Percentiles rank a stretch among this genome's conserved stretches.
Conservation (phyloP, 23 tunicate genomes). For the Styela plicata region DNA sequence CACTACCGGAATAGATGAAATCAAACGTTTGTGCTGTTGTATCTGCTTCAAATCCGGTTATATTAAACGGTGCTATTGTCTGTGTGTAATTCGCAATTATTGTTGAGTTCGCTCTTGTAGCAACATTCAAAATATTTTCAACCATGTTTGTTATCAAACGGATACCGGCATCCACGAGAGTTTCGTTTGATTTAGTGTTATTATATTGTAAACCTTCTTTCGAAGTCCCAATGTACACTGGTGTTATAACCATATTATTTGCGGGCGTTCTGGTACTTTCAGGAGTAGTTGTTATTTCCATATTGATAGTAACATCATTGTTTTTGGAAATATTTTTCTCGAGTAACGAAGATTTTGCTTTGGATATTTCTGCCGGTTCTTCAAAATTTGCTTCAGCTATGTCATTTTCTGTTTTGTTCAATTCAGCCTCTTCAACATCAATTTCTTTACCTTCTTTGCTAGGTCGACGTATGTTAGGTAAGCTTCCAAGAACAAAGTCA, state of each 20-base stretch:
- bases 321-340: too few relatives aligned
- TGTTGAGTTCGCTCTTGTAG: not conserved
- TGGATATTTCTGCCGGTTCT: not conserved
- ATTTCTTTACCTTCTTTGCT: not conserved
- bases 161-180: not conserved
- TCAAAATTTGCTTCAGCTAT: not conserved
- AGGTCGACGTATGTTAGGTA: not conserved
- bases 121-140: not conserved
- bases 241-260: too few relatives aligned
- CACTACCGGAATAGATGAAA: not conserved
- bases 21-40: not conserved
- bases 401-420: not conserved
- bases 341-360: not conserved
- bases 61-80: not conserved
- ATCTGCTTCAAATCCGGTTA: not conserved
- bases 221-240: too few relatives aligned
- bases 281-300: too few relatives aligned
- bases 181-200: not conserved
- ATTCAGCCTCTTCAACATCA: not conserved
- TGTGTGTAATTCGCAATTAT: not conserved
- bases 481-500: not conserved
- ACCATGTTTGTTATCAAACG: not conserved
- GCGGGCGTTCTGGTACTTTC: too few relatives aligned
- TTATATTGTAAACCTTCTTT: too few relatives aligned
- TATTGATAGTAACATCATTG: too few relatives aligned